Evolutionary conservation across 1,140 invertebrate species (phyloP).

Genomic region (Formica exsecta): DNA sequence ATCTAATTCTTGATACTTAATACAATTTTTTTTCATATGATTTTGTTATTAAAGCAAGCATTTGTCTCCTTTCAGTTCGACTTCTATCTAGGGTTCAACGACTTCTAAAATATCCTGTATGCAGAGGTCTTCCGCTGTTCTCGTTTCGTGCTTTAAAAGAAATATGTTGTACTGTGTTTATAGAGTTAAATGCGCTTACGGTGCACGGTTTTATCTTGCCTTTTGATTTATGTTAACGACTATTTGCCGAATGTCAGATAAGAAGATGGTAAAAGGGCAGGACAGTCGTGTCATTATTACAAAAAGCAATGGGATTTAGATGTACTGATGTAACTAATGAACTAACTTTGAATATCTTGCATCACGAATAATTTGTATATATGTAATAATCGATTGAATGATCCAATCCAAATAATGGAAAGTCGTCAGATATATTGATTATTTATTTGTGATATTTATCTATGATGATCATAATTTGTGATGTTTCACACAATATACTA

Average conservation of each 20-base stretch:
- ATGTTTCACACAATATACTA: too few relatives aligned
- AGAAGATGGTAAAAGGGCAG: slow-evolving; percentile 46
- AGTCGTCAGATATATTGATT: too few relatives aligned
- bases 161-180: slow-evolving; percentile 57
- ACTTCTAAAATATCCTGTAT: slow-evolving; percentile 53
- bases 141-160: slow-evolving; percentile 47
- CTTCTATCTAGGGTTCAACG: slow-evolving; percentile 49
- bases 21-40: neutral
- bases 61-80: neutral
- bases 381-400: neutral
- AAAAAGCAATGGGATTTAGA: slow-evolving; percentile 21
- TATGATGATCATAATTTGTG: too few relatives aligned
- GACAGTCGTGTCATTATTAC: slow-evolving; percentile 49
- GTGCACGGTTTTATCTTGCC: slow-evolving; percentile 45
- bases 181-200: slow-evolving; percentile 50
- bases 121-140: slow-evolving; percentile 42
- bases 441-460: too few relatives aligned
- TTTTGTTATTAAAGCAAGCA: neutral
- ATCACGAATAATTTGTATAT: too few relatives aligned
- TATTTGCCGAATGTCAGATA: slow-evolving; percentile 62
- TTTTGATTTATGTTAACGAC: slow-evolving; percentile 63
- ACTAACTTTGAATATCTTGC: neutral
- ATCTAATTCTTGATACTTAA: neutral
- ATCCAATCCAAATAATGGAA: too few relatives aligned
- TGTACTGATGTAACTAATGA: neutral